Percentiles rank a stretch among this genome's conserved stretches.
These are phyloP conservation scores for Eira barbara DNA, from an alignment of 2,113 vertebrate genomes.

Conservation along the genomic window DNA sequence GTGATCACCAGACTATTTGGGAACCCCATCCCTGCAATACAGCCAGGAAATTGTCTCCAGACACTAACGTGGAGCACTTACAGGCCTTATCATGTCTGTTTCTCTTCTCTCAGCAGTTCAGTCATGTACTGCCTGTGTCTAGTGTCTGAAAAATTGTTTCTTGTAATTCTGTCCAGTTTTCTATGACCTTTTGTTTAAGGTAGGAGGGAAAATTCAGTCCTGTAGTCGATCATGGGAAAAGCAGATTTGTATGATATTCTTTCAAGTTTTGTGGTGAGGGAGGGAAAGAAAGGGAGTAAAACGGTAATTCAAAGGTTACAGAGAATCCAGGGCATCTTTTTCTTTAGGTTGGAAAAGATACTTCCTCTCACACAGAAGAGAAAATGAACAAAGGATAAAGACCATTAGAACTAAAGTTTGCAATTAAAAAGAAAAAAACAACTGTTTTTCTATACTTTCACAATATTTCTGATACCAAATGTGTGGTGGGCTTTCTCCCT, in stretches of 20 bases:
- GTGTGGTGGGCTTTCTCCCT: background rate
- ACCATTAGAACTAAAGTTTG: background rate
- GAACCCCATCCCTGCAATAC: background rate
- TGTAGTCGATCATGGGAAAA: background rate
- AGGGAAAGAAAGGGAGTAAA: background rate
- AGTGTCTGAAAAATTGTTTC: background rate
- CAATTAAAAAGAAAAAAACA: background rate
- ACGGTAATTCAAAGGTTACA: background rate
- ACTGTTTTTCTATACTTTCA: background rate
- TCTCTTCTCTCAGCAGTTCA: background rate
- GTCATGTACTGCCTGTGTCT: background rate
- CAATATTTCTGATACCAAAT: background rate
- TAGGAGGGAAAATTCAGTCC: background rate
- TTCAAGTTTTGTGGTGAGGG: background rate
- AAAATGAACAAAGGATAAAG: background rate
- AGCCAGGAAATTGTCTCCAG: background rate
- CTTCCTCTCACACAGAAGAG: background rate
- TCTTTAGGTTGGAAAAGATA: background rate
- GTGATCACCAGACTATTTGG: background rate
- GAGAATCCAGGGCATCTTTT: background rate
- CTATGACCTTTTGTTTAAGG: background rate
- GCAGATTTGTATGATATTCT: background rate
- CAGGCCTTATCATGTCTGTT: no score
- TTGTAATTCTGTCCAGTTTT: background rate
- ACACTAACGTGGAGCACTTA: background rate